These are phyloP conservation scores for Elaphurus davidianus DNA, from an alignment of 2,113 vertebrate genomes.

Conservation along the genomic window DNA sequence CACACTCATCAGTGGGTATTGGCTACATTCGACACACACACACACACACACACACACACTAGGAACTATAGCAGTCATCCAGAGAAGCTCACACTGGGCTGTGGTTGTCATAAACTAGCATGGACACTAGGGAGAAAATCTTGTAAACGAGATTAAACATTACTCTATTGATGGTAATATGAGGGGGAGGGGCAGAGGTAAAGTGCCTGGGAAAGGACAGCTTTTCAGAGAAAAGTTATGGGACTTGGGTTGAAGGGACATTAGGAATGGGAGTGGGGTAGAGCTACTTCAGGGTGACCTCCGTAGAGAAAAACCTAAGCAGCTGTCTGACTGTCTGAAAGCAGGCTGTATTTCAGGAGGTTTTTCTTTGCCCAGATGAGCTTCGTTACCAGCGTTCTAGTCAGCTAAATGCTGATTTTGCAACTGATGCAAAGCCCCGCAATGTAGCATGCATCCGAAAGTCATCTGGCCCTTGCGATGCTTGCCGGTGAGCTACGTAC, in stretches of 20 bases:
- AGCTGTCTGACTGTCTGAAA: not conserved
- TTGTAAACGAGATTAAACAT: not conserved
- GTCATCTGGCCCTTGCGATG: not conserved
- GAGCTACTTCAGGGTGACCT: not conserved
- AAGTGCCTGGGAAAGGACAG: not conserved
- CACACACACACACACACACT: not conserved
- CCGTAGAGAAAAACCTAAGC: not conserved
- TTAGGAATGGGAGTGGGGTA: not conserved
- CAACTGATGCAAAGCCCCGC: not conserved
- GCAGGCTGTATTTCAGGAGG: not conserved
- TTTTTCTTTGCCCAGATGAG: not conserved
- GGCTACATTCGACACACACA: not conserved
- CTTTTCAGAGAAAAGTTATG: constrained; percentile 1
- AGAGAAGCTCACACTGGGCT: not conserved
- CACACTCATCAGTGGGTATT: not conserved
- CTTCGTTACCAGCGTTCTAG: not conserved
- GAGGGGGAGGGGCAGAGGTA: not conserved
- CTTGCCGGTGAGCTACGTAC: not conserved
- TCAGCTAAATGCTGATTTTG: not conserved
- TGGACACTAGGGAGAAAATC: not conserved
- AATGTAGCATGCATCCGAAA: not conserved
- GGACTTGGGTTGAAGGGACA: not conserved
- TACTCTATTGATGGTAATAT: not conserved
- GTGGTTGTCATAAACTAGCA: not conserved
- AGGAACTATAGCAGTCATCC: not conserved